phyloP scores from a whole-genome alignment of 2,888 invertebrate genomes.

The Nematopogon swammerdamellus region DNA sequence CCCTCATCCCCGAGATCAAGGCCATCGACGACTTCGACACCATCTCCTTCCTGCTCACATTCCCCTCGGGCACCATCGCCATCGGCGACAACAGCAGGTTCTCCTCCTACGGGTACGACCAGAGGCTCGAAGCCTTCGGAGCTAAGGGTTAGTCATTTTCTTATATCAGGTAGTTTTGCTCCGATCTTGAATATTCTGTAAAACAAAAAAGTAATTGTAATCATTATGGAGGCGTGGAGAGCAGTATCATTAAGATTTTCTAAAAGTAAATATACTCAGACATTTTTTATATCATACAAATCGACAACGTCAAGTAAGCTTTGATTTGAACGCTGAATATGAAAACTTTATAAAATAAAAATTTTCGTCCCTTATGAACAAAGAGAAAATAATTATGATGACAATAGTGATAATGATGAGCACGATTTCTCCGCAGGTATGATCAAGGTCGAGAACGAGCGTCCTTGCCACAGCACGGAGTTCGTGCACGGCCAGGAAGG shows the following conservation, averaged over 20 bases:
- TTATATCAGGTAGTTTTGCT: not conserved
- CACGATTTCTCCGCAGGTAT: constrained; percentile 25
- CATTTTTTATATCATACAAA: no score
- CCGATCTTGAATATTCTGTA: no score
- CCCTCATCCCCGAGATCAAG: constrained; percentile 58
- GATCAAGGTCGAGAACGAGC: constrained; percentile 53
- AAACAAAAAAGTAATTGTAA: no score
- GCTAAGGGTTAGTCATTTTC: constrained; percentile 40
- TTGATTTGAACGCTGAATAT: no score
- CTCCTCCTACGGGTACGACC: constrained; percentile 65
- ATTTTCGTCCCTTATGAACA: no score
- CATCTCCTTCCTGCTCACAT: constrained; percentile 57
- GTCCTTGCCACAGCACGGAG: constrained; percentile 43
- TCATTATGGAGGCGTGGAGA: no score
- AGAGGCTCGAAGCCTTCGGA: constrained; percentile 64
- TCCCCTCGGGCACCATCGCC: constrained; percentile 60
- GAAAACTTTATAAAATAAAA: no score
- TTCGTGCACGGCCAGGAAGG: constrained; percentile 33
- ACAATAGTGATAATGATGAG: not conserved
- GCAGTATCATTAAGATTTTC: no score
- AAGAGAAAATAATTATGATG: no score
- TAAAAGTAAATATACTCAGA: no score
- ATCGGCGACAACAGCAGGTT: constrained; percentile 62
- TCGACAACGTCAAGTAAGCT: no score
- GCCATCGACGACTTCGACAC: constrained; percentile 63